Evolutionary conservation across 2,797 vertebrate species (phyloP), one percentile per base, ranked within the genome.

Genomic region (Antennarius maculatus): DNA sequence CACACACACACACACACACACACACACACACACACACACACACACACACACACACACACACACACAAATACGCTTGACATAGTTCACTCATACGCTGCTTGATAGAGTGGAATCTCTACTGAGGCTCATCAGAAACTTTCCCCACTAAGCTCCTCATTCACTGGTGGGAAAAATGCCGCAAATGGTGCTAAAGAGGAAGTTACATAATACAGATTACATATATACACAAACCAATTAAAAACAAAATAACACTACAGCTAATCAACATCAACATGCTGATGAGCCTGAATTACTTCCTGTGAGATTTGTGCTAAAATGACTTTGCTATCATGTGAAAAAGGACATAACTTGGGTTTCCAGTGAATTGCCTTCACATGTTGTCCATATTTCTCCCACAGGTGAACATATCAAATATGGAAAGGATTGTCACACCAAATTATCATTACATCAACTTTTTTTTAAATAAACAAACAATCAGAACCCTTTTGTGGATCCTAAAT

Each of bases 31-130:
- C 43, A 37, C 1, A 13, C 2, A 48, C 47, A 72, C n/a, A 58
- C 57, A 52, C 69, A 74, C 9, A 39, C 52, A 18, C 34, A 23
- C 49, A 53, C 47, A 29, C 13, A 2, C 23, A 69, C 23, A 50
- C 16, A 49, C 34, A 34, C 31, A 34, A 5, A 34, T 8, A 34
- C 1, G 23, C 23, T 23, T 23, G 23, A 23, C 23, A 23, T 23
- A 23, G 23, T 23, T 23, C 23, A 23, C 23, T 23, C 23, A 23
- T 23, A 23, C 23, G 23, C 23, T 23, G 23, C 1, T 23, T 23
- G 23, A 23, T 23, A 23, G 23, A 23, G 23, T 23, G 23, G 23
- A 23, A 1, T 23, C 23, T 23, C 23, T 23, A 23, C 23, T 23
- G 23, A 23, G 11, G 37, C 37, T 39, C 2, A 39, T 39, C 37